These are phyloP conservation scores for Tipula confusa DNA, from an alignment of 2,888 invertebrate species.

Conservation along the genomic window DNA sequence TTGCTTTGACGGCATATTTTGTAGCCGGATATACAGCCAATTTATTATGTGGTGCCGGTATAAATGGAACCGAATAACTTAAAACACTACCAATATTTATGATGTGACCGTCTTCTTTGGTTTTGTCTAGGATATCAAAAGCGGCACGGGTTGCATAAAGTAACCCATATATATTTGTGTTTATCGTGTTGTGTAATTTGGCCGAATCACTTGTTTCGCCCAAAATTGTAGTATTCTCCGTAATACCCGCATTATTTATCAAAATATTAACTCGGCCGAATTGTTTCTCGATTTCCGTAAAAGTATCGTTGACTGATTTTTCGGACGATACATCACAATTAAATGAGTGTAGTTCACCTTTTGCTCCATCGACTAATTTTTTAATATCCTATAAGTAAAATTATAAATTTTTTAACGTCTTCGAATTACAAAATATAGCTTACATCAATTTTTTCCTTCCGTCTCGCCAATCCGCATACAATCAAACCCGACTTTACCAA, in stretches of 20 bases:
- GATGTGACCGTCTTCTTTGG: slow-evolving; percentile 49
- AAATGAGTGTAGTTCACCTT: slow-evolving; percentile 40
- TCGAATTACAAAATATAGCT: background rate
- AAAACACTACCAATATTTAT: slow-evolving; percentile 49
- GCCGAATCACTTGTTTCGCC: slow-evolving; percentile 37
- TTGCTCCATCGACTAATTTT: slow-evolving; percentile 37
- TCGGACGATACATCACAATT: slow-evolving; percentile 53
- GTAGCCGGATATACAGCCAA: slow-evolving; percentile 42
- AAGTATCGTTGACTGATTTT: slow-evolving; percentile 53
- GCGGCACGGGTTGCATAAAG: slow-evolving; percentile 50
- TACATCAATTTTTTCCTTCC: slow-evolving; percentile 44
- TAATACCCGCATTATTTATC: slow-evolving; percentile 56
- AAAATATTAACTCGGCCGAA: slow-evolving; percentile 55
- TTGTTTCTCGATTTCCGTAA: slow-evolving; percentile 51
- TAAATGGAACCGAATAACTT: slow-evolving; percentile 39
- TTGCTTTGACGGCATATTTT: slow-evolving; percentile 42
- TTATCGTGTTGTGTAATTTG: slow-evolving; percentile 44
- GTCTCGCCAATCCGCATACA: slow-evolving; percentile 56
- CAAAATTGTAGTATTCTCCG: slow-evolving; percentile 37
- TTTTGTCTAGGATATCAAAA: slow-evolving; percentile 50
- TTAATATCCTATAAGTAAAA: slow-evolving; percentile 39
- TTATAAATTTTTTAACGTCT: background rate
- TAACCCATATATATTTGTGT: slow-evolving; percentile 50
- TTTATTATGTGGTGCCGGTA: slow-evolving; percentile 34
- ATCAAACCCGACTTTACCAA: slow-evolving; percentile 53